Evolutionary conservation across 2,113 vertebrate species (phyloP).

Genomic region (Lycaon pictus): DNA sequence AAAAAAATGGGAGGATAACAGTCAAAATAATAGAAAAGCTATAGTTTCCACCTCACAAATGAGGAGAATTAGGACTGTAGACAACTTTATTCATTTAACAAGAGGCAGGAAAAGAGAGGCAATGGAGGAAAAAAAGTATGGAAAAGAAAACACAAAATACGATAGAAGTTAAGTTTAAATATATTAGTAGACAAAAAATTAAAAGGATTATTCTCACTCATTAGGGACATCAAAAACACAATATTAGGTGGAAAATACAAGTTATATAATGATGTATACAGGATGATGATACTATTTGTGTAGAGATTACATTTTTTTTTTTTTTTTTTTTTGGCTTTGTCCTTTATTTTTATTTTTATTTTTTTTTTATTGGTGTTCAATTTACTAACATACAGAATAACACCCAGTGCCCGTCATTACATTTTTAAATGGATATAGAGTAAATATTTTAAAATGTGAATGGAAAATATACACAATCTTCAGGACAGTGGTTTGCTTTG

Average conservation of each 20-base stretch:
- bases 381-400: too few relatives aligned
- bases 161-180: not conserved
- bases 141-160: not conserved
- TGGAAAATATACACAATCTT: not conserved
- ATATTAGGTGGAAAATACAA: not conserved
- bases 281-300: not conserved
- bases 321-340: too few relatives aligned
- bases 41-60: not conserved
- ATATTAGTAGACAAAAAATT: not conserved
- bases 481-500: not conserved
- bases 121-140: not conserved
- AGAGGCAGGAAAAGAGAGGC: not conserved
- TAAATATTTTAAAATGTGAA: conserved; percentile 38
- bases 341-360: too few relatives aligned
- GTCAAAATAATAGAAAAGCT: not conserved
- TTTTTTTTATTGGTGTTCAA: too few relatives aligned
- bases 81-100: not conserved
- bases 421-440: not conserved
- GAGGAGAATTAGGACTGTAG: not conserved
- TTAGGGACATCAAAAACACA: not conserved
- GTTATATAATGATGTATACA: not conserved
- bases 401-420: too few relatives aligned
- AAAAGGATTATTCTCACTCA: not conserved
- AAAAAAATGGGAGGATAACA: not conserved
- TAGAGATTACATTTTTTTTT: conserved; percentile 4